Base-by-base conservation (phyloP, 2,113 vertebrate genomes). In the Lasiurus borealis region DNA sequence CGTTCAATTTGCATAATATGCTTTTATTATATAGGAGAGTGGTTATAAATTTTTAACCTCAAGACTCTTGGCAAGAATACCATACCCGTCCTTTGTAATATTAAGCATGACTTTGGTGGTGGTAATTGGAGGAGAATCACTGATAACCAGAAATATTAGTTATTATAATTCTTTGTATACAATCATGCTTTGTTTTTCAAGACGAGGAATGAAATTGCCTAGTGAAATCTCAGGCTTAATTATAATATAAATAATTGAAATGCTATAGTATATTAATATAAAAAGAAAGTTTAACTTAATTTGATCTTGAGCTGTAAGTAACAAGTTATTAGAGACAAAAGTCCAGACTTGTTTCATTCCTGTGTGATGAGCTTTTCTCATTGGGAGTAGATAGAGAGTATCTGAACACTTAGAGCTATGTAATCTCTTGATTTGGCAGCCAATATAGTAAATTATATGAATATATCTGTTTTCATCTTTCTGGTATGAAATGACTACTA, bases 321-420 rank as follows among this genome's bases (percentile, higher is more conserved):
- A 64, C 57, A 66, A 90, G 44, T 81, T 76, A 27, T 76, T 90
- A 84, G 36, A 90, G 83, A 85, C 68, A 88, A 8, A 86, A 95
- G 84, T 97, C 73, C 18, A 85, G 69, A 80, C 36, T n/a, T 90
- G 72, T 94, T 95, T 96, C 82, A 94, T 94, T 97, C 83, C 83
- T 95, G 11, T 96, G 19, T 82, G 82, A 88, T 94, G 94, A 97
- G 57, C 69, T 66, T 93, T 93, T 68, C 57, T 85, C 34, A 16
- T 44, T 54, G 31, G 90, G 46, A 91, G 68, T 66, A 88, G 34
- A 25, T 71, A 64, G 77, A 9, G 52, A 91, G 21, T 80, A 83
- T 93, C 64, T 90, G 16, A 95, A 95, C 40, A 69, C 46, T 92
- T 83, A 59, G n/a, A 93, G 69, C 85, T 95, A 44, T 85, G 94